A percentile compares a stretch with the other conserved stretches of the same genome.
phyloP scores from a whole-genome alignment of 2,888 invertebrate genomes.

The Sinohyriopsis cumingii region DNA sequence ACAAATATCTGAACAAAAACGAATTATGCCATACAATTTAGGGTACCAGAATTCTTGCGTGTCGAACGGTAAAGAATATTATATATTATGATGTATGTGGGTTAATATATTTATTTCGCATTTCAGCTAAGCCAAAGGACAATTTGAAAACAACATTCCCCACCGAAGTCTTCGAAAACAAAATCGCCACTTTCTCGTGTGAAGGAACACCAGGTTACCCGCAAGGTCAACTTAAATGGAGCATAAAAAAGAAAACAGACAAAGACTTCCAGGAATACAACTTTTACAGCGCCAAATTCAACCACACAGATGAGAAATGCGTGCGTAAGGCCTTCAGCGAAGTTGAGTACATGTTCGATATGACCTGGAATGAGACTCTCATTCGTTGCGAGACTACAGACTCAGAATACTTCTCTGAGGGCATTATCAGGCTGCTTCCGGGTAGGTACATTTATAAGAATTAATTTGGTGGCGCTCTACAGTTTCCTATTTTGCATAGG shows the following conservation, averaged over 20 bases:
- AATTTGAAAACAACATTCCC: slow-evolving; percentile 26
- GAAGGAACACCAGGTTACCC: slow-evolving; percentile 36
- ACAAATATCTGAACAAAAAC: too few relatives aligned
- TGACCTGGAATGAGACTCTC: slow-evolving; percentile 34
- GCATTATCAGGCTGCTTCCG: slow-evolving; percentile 29
- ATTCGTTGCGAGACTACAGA: slow-evolving; percentile 32
- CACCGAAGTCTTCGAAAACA: slow-evolving; percentile 40
- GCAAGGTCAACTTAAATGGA: slow-evolving; percentile 27
- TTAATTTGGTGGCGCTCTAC: too few relatives aligned
- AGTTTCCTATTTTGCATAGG: too few relatives aligned
- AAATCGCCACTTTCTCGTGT: slow-evolving; percentile 35
- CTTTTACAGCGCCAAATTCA: slow-evolving; percentile 31
- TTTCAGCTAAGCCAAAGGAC: slow-evolving; percentile 31
- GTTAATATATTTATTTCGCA: too few relatives aligned
- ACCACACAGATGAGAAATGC: slow-evolving; percentile 21
- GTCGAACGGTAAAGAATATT: too few relatives aligned
- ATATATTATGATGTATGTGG: too few relatives aligned
- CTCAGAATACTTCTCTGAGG: slow-evolving; percentile 29
- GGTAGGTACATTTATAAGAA: slow-evolving; percentile 15
- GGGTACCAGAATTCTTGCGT: too few relatives aligned
- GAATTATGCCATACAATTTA: too few relatives aligned
- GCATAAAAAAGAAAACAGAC: slow-evolving; percentile 23
- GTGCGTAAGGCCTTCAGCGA: slow-evolving; percentile 24
- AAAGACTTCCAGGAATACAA: slow-evolving; percentile 20
- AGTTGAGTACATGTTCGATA: slow-evolving; percentile 34